These are phyloP conservation scores for Mus caroli DNA, from an alignment of 2,797 vertebrate species.

Conservation along the genomic window DNA sequence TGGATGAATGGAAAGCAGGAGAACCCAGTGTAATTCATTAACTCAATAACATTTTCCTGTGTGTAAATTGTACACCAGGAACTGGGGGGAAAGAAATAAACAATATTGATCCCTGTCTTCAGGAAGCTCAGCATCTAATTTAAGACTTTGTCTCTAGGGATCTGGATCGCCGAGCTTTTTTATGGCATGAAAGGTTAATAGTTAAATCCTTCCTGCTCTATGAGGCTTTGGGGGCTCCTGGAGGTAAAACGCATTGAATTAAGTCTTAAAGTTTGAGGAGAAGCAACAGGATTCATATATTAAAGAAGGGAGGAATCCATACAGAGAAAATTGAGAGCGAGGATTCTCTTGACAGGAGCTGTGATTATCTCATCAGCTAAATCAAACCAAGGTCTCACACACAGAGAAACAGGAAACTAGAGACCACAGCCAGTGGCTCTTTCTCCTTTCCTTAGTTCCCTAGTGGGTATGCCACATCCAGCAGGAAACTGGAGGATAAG, in stretches of 20 bases:
- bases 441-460: neutral
- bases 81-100: conserved; percentile 65
- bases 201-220: conserved; percentile 51
- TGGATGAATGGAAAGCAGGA: conserved; percentile 42
- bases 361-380: neutral
- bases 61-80: conserved; percentile 69
- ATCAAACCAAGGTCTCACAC: neutral
- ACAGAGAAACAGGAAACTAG: neutral
- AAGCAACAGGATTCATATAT: neutral
- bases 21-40: conserved; percentile 56
- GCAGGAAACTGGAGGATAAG: neutral
- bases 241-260: conserved; percentile 46
- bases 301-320: neutral
- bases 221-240: conserved; percentile 55
- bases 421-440: neutral
- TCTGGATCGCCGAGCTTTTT: conserved; percentile 42
- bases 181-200: conserved; percentile 56
- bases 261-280: conserved; percentile 37
- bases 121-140: conserved; percentile 71
- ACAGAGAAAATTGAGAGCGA: neutral
- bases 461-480: neutral
- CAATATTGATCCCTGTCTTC: conserved; percentile 67
- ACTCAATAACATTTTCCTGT: conserved; percentile 71
- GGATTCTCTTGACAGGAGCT: neutral
- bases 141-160: conserved; percentile 48